Evolutionary conservation across 2,797 vertebrate genomes (phyloP).

Genomic region (Atherinosoma microstoma): DNA sequence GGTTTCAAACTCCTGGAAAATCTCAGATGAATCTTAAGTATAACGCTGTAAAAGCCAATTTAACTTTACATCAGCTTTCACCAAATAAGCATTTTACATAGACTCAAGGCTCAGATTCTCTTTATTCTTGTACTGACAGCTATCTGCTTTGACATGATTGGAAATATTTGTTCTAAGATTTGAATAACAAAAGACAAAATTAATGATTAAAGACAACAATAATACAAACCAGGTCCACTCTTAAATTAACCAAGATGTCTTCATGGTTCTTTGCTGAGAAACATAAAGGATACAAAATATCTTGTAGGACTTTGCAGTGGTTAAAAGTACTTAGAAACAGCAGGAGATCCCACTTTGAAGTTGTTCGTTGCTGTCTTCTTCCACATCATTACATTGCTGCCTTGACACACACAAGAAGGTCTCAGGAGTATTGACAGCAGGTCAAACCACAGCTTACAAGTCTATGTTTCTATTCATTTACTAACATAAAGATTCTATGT

Average conservation of each 20-base stretch:
- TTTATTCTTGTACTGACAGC: not conserved
- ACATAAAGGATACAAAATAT: conserved; percentile 1
- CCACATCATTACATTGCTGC: conserved; percentile 20
- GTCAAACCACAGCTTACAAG: conserved; percentile 37
- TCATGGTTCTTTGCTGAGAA: conserved; percentile 2
- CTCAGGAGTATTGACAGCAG: conserved; percentile 25
- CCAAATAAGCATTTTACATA: too few relatives aligned
- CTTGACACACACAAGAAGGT: conserved; percentile 32
- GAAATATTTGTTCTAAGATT: conserved; percentile 7
- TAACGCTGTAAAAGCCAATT: not conserved
- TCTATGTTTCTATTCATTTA: not conserved
- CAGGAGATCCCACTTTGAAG: conserved; percentile 1
- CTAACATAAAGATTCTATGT: conserved; percentile 4
- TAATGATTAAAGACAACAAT: not conserved
- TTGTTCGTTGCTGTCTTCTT: conserved; percentile 21
- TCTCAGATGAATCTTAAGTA: not conserved
- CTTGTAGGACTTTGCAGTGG: conserved; percentile 9
- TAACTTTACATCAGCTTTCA: not conserved
- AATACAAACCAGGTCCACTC: not conserved
- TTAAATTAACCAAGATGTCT: conserved; percentile 2
- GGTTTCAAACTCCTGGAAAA: not conserved
- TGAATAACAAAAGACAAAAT: not conserved
- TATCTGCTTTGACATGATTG: not conserved
- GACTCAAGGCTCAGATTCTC: too few relatives aligned
- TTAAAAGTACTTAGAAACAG: conserved; percentile 29